phyloP scores from a whole-genome alignment of 1,140 invertebrate species.

The Nymphalis io region DNA sequence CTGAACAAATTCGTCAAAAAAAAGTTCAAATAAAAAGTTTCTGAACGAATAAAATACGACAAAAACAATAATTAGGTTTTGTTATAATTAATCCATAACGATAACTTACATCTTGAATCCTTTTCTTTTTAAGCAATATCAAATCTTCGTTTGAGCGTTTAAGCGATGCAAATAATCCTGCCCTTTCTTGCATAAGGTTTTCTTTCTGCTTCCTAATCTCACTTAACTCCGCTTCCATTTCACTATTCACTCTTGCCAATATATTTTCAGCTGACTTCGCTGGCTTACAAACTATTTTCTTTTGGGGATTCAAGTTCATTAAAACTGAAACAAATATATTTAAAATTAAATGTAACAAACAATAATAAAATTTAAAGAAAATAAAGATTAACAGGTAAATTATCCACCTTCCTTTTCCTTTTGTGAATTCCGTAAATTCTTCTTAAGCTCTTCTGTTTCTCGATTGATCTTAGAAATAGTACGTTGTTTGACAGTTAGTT shows the following conservation, averaged over 20 bases:
- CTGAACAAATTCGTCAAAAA: too few species aligned
- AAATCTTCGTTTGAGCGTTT: slow-evolving; percentile 87
- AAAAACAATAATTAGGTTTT: too few species aligned
- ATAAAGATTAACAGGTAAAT: too few species aligned
- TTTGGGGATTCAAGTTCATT: slow-evolving; percentile 78
- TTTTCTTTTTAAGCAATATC: slow-evolving; percentile 86
- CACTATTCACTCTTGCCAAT: slow-evolving; percentile 75
- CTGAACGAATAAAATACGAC: too few species aligned
- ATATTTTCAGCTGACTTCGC: slow-evolving; percentile 76
- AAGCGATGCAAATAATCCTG: slow-evolving; percentile 81
- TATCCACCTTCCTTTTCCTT: slow-evolving; percentile 85
- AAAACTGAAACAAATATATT: slow-evolving; percentile 63
- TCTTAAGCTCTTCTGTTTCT: slow-evolving; percentile 87
- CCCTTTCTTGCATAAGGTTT: slow-evolving; percentile 83
- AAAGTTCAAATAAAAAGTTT: too few species aligned
- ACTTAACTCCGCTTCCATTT: slow-evolving; percentile 69
- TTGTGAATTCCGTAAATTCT: slow-evolving; percentile 87
- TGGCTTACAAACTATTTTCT: slow-evolving; percentile 66
- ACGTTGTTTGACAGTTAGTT: slow-evolving; percentile 87
- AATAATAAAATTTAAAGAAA: neutral
- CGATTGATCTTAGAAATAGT: slow-evolving; percentile 85
- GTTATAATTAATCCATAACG: neutral
- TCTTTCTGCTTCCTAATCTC: slow-evolving; percentile 81
- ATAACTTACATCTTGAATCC: slow-evolving; percentile 86
- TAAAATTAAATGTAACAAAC: neutral